phyloP scores from a whole-genome alignment of 92 coral and sea anemone species.

The Parazoanthus swiftii region DNA sequence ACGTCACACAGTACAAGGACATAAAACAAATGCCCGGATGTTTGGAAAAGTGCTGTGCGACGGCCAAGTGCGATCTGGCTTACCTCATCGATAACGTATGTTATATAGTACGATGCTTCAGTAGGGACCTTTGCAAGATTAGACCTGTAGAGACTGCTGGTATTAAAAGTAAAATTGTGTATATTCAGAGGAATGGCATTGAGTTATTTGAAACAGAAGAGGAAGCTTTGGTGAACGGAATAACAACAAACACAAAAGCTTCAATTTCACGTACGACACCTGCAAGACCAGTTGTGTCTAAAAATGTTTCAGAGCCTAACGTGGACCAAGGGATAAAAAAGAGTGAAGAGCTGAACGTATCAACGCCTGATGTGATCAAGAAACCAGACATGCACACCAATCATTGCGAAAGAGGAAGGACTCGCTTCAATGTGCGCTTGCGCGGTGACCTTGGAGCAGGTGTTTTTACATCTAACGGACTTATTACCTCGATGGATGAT shows the following conservation, averaged over 20 bases:
- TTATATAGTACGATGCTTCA: conserved; percentile 81
- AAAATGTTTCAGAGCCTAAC: background rate
- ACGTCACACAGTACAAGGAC: conserved; percentile 80
- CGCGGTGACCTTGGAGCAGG: conserved; percentile 91
- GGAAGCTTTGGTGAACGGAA: conserved; percentile 65
- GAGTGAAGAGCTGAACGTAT: background rate
- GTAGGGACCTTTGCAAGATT: conserved; percentile 81
- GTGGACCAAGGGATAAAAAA: conserved; percentile 12
- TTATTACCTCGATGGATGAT: conserved; percentile 68
- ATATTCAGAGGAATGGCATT: conserved; percentile 70
- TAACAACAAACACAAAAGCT: conserved; percentile 29
- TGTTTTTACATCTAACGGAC: conserved; percentile 71
- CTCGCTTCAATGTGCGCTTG: conserved; percentile 70
- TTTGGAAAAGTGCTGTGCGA: conserved; percentile 76
- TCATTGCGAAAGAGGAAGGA: conserved; percentile 66
- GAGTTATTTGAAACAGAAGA: conserved; percentile 71
- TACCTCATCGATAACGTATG: conserved; percentile 78
- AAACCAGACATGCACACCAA: background rate
- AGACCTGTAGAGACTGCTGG: conserved; percentile 70
- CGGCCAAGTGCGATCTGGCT: conserved; percentile 78
- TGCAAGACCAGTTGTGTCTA: background rate
- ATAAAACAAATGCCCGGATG: conserved; percentile 66
- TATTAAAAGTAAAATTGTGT: conserved; percentile 71
- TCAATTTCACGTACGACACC: conserved; percentile 14
- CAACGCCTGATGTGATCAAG: background rate